Conservation (phyloP, 1,140 invertebrate genomes). For the Saccostrea glomerata region DNA sequence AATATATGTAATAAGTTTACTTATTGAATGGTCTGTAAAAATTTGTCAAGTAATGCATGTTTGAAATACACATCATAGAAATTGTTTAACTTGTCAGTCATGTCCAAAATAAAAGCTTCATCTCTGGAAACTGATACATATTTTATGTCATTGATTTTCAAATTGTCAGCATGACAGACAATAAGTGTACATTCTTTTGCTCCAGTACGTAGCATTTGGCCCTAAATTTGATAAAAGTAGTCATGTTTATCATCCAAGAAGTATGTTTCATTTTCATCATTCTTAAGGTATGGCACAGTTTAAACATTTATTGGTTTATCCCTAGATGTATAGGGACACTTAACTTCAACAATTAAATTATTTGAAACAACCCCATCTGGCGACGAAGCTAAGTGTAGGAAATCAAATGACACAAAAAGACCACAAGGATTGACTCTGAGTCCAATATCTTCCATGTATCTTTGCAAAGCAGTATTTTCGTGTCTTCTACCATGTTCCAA, state of each 20-base stretch:
- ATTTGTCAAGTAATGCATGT: constrained; percentile 38
- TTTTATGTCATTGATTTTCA: constrained; percentile 51
- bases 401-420: neutral
- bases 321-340: constrained; percentile 56
- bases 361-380: constrained; percentile 53
- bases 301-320: constrained; percentile 39
- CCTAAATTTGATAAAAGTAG: constrained; percentile 61
- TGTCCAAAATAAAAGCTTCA: constrained; percentile 48
- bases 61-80: constrained; percentile 47
- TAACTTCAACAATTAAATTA: constrained; percentile 51
- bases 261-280: constrained; percentile 27
- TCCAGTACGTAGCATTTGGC: constrained; percentile 57
- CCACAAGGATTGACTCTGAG: too few relatives aligned
- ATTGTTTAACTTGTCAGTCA: constrained; percentile 50
- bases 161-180: constrained; percentile 56
- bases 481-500: constrained; percentile 54
- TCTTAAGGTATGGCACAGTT: constrained; percentile 57
- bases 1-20: too few relatives aligned
- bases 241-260: constrained; percentile 48
- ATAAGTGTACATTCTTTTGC: constrained; percentile 49
- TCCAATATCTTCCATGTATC: constrained; percentile 43
- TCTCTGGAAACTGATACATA: constrained; percentile 26
- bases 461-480: neutral
- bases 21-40: constrained; percentile 29
- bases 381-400: constrained; percentile 56